Evolutionary conservation across 2,888 invertebrate species (phyloP).

Genomic region (Campoplex nolae): DNA sequence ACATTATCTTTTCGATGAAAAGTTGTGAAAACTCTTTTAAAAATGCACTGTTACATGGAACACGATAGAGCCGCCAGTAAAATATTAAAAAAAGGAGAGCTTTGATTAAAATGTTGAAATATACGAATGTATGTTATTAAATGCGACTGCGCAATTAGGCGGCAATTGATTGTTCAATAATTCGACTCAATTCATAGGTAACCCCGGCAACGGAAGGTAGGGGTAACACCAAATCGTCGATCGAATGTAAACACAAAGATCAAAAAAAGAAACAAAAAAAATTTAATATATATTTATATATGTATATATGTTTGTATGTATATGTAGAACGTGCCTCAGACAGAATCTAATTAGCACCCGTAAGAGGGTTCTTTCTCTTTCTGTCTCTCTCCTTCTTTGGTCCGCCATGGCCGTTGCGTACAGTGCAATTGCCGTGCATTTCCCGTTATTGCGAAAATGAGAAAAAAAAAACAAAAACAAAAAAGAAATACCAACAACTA

Average conservation of each 20-base stretch:
- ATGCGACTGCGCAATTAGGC: constrained; percentile 33
- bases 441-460: constrained; percentile 72
- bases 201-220: constrained; percentile 53
- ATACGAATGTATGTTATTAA: constrained; percentile 13
- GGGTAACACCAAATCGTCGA: constrained; percentile 38
- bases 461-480: constrained; percentile 70
- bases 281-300: constrained; percentile 26
- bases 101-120: constrained; percentile 30
- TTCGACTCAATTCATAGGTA: constrained; percentile 36
- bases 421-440: constrained; percentile 71
- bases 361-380: constrained; percentile 61
- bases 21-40: neutral
- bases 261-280: constrained; percentile 31
- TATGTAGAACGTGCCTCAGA: constrained; percentile 61
- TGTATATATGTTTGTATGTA: constrained; percentile 10
- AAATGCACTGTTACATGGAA: neutral
- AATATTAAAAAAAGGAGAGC: constrained; percentile 31
- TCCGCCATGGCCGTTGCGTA: constrained; percentile 75
- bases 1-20: neutral
- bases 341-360: constrained; percentile 63
- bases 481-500: constrained; percentile 56
- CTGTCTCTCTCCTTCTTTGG: constrained; percentile 76
- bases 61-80: neutral
- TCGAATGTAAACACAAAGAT: constrained; percentile 33
- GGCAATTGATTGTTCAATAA: constrained; percentile 37